Conservation (phyloP, 2,113 vertebrate genomes). For the Willisornis vidua region DNA sequence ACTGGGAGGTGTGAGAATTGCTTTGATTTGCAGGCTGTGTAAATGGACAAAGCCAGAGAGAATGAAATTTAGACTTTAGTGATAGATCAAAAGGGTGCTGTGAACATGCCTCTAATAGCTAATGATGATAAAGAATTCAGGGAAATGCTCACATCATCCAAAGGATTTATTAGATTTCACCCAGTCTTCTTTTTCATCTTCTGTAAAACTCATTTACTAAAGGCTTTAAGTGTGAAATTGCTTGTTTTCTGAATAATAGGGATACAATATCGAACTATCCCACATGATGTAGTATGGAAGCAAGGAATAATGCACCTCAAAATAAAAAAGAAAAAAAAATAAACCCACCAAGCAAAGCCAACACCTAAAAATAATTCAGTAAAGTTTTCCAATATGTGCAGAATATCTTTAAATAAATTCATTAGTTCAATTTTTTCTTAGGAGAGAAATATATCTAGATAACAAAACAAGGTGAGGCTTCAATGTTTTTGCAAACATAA, state of each 20-base stretch:
- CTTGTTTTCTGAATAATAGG: conserved; percentile 25
- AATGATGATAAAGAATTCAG: conserved; percentile 35
- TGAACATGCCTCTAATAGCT: not conserved
- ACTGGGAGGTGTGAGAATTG: not conserved
- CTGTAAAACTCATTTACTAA: conserved; percentile 34
- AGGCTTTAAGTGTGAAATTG: conserved; percentile 45
- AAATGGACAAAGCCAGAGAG: conserved; percentile 3
- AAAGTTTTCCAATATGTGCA: not conserved
- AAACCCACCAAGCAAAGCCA: not conserved
- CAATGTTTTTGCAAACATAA: not conserved
- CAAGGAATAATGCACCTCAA: not conserved
- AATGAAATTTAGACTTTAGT: conserved; percentile 10
- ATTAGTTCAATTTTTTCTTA: not conserved
- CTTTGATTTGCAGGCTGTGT: not conserved
- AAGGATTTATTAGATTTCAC: conserved; percentile 8
- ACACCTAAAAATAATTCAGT: not conserved
- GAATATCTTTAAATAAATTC: not conserved
- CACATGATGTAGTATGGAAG: not conserved
- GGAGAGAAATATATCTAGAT: not conserved
- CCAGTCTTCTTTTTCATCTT: not conserved
- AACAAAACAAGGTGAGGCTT: not conserved
- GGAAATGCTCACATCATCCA: not conserved
- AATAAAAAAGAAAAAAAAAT: not conserved
- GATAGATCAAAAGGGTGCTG: not conserved
- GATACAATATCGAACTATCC: not conserved